Evolutionary conservation across 1,140 invertebrate genomes (phyloP).

Genomic region (Goniozus legneri): DNA sequence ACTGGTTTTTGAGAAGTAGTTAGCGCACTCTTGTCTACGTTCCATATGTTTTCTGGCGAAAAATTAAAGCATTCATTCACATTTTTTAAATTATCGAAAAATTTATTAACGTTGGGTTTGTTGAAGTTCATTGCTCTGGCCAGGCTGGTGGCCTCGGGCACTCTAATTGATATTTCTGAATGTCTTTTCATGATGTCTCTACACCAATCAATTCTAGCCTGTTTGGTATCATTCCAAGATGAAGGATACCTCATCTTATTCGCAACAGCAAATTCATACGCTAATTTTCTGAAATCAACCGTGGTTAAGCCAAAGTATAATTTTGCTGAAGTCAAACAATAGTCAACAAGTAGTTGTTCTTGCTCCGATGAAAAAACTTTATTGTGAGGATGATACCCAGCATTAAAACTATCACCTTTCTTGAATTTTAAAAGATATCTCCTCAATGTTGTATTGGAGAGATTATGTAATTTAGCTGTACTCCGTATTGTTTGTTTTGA

Average conservation of each 20-base stretch:
- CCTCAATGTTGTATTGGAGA: not conserved
- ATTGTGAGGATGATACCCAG: not conserved
- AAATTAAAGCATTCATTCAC: not conserved
- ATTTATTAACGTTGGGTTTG: constrained; percentile 30
- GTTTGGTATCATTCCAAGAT: constrained; percentile 27
- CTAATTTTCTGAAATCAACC: constrained; percentile 24
- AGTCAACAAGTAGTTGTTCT: not conserved
- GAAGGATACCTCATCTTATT: constrained; percentile 22
- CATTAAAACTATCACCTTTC: not conserved
- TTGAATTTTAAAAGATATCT: not conserved
- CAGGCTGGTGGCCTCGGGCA: not conserved
- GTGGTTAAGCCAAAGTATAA: constrained; percentile 39
- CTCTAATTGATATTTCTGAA: not conserved
- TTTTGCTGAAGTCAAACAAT: constrained; percentile 20
- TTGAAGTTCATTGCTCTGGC: constrained; percentile 37
- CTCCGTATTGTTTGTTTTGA: not conserved
- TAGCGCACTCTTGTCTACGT: constrained; percentile 30
- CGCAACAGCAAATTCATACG: constrained; percentile 35
- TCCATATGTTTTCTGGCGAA: constrained; percentile 18
- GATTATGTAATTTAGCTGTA: not conserved
- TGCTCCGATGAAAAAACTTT: not conserved
- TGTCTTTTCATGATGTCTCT: not conserved
- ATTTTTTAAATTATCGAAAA: constrained; percentile 32
- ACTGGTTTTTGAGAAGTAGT: constrained; percentile 29
- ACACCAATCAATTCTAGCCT: constrained; percentile 42